Percentiles rank a stretch among this genome's conserved stretches.
Conservation (phyloP, 2,797 vertebrate species). For the Enteromius radiatus region DNA sequence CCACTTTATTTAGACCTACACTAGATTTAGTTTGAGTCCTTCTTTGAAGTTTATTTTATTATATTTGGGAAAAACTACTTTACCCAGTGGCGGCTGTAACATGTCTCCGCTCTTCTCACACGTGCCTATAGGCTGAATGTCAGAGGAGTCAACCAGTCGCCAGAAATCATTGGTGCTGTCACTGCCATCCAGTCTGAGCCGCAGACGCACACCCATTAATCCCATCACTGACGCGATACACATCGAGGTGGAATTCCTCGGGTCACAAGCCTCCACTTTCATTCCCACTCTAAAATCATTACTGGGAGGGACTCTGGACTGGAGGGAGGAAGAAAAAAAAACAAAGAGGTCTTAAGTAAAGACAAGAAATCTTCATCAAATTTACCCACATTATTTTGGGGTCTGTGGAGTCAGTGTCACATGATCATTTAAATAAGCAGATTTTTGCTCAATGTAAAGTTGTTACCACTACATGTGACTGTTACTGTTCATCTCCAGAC, state of each 20-base stretch:
- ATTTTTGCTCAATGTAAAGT: neutral
- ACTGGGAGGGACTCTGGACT: constrained; percentile 81
- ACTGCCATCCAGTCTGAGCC: constrained; percentile 83
- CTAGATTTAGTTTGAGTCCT: neutral
- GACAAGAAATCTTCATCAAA: neutral
- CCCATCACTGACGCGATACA: constrained; percentile 85
- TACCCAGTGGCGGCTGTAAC: constrained; percentile 87
- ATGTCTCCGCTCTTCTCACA: constrained; percentile 84
- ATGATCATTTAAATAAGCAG: neutral
- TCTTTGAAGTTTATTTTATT: neutral
- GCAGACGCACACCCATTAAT: constrained; percentile 78
- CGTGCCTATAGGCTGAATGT: constrained; percentile 84
- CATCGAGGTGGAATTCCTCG: constrained; percentile 81
- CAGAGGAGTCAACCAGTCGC: constrained; percentile 84
- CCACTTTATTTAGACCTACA: neutral
- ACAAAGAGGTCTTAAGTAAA: neutral
- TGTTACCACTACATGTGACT: neutral
- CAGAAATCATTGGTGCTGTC: constrained; percentile 89
- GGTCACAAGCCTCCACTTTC: constrained; percentile 86
- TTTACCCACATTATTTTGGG: neutral
- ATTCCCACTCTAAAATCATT: constrained; percentile 87
- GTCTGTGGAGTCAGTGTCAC: neutral
- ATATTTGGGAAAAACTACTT: constrained; percentile 44
- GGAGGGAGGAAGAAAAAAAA: constrained; percentile 19
- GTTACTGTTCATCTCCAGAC: neutral